Percentiles rank a stretch among this genome's conserved stretches.
phyloP scores from a whole-genome alignment of 35 echinoderm and acorn worm genomes.

The Lytechinus pictus region DNA sequence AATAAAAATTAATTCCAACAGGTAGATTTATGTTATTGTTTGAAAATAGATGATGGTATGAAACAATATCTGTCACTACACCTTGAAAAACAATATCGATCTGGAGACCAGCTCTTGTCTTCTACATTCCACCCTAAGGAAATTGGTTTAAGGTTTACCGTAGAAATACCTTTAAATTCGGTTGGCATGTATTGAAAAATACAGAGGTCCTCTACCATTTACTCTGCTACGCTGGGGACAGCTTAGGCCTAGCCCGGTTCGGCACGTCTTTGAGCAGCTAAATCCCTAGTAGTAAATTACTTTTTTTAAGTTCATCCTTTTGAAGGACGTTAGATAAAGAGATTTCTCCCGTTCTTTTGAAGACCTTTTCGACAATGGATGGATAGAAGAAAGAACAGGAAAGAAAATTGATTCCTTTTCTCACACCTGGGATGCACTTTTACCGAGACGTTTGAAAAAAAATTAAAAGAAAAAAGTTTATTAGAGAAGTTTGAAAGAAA shows the following conservation, averaged over 20 bases:
- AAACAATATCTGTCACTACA: too few species aligned
- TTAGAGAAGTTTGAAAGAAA: background rate
- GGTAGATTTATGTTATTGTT: background rate
- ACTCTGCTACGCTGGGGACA: background rate
- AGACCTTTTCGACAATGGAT: background rate
- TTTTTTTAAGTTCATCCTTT: slow-evolving; percentile 33
- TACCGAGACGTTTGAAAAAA: background rate
- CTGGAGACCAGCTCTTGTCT: background rate
- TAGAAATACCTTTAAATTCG: background rate
- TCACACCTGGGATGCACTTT: background rate
- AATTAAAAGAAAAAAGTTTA: background rate
- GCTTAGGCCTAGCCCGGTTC: background rate
- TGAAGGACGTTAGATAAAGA: slow-evolving; percentile 28
- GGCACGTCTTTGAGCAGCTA: slow-evolving; percentile 18
- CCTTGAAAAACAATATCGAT: background rate
- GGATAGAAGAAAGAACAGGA: background rate
- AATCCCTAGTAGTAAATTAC: slow-evolving; percentile 30
- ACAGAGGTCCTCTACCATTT: background rate
- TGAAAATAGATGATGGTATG: background rate
- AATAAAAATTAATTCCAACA: background rate
- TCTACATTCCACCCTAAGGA: background rate
- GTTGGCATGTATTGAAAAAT: background rate
- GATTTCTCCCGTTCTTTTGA: slow-evolving; percentile 4
- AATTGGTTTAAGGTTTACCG: background rate
- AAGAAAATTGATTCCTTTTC: background rate